Evolutionary conservation across 2,797 vertebrate genomes (phyloP), one percentile per base, ranked within the genome.

Genomic region (Periparus ater): DNA sequence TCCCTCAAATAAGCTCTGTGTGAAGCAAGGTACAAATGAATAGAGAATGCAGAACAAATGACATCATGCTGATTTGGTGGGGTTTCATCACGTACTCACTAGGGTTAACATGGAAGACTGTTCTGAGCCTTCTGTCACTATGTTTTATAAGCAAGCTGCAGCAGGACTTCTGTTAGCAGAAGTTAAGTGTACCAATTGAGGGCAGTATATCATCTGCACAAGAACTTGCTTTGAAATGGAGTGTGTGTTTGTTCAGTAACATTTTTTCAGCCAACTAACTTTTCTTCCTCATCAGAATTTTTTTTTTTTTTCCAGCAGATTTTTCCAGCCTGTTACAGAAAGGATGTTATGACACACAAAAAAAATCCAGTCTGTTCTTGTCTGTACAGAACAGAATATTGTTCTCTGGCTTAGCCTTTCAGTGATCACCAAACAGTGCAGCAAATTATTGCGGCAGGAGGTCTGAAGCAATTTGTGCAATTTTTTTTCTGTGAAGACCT

Each of bases 151-250:
- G 62, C 36, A 88, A 85, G 66, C 48, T 91, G 75, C 68, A 80
- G 84, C 54, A 87, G 62, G 66, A 78, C 76, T 88, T 72, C 51
- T n/a, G 48, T 90, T 88, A 95, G 95, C 76, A 88, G 87, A 88
- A 96, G 58, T 81, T 83, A 80, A 83, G 73, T 36, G 65, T 22
- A 93, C 92, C 95, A 80, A 84, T 4, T 94, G 93, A 95, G 95
- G 95, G 92, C 95, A 97, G 96, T 93, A 71, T 92, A 94, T 96
- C 85, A 96, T 96, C 82, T 96, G 51, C 76, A 88, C 68, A 78
- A 78, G 81, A 92, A 63, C 70, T 73, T 1, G 0, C 26, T 72
- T 51, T 2, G 18, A 72, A 92, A 81, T 1, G 5, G 34, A 91
- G 25, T 0, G 0, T 27, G 42, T 2, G 0, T 88, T 94, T 91